A percentile compares a stretch with the other conserved stretches of the same genome.
Evolutionary conservation across 2,888 invertebrate genomes (phyloP).

Genomic region (Trissolcus japonicus): DNA sequence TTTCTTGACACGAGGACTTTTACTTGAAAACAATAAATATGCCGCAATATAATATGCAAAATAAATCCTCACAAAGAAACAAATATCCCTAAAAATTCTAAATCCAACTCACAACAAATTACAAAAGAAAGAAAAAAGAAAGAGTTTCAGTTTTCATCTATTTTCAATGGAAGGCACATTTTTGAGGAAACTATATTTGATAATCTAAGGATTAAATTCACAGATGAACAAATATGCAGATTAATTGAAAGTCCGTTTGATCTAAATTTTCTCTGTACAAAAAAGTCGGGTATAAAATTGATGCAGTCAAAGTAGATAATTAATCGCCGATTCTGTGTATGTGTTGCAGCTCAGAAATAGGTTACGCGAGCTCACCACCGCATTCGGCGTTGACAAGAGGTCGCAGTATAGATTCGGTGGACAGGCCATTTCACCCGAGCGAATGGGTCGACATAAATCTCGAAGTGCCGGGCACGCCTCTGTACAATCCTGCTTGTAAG

Average conservation of each 20-base stretch:
- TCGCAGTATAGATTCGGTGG: slow-evolving; percentile 74
- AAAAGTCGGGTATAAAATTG: slow-evolving; percentile 11
- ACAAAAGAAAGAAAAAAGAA: too few relatives aligned
- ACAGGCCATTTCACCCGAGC: slow-evolving; percentile 76
- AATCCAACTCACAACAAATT: too few relatives aligned
- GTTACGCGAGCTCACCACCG: slow-evolving; percentile 73
- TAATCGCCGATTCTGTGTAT: slow-evolving; percentile 27
- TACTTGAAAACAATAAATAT: not conserved
- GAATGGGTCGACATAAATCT: slow-evolving; percentile 79
- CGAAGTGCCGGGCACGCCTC: slow-evolving; percentile 77
- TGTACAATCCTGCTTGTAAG: slow-evolving; percentile 65
- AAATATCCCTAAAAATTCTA: too few relatives aligned
- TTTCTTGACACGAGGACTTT: slow-evolving; percentile 23
- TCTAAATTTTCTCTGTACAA: slow-evolving; percentile 16
- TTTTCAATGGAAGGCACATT: too few relatives aligned
- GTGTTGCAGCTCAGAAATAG: slow-evolving; percentile 71
- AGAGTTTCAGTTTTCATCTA: too few relatives aligned
- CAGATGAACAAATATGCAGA: slow-evolving; percentile 27
- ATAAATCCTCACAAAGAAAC: too few relatives aligned
- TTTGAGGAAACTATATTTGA: too few relatives aligned
- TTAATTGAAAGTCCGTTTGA: slow-evolving; percentile 13
- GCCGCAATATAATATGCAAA: not conserved
- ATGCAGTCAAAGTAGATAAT: slow-evolving; percentile 31
- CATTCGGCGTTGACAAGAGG: slow-evolving; percentile 69
- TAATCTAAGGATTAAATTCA: not conserved